Base-by-base conservation (phyloP, 1,140 invertebrate genomes). In the Pissodes strobi region DNA sequence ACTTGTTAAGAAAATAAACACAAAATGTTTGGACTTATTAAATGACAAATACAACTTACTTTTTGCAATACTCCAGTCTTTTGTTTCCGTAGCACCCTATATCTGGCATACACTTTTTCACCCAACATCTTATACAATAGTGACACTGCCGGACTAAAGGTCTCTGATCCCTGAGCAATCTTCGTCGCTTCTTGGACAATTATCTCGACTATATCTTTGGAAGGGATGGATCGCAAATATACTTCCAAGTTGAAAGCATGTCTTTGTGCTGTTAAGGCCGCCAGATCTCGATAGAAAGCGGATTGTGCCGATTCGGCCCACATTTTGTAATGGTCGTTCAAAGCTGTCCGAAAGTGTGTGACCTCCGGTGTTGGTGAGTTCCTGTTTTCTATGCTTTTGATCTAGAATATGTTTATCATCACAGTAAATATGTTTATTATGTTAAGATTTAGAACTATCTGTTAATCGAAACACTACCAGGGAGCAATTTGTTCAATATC, bases 151-250 rank as follows among this genome's bases (percentile, higher is more conserved):
- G 87, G 88, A 77, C 91, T 94, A 76, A 88, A 95, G 0, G 85
- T 86, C 72, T 93, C 90, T 0, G 91, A 93, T 1, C 87, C 88
- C 69, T 88, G 82, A 0, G 87, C 86, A 12, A 94, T 60, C 46
- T 70, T 69, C 51, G 67, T 75, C 2, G 69, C 74, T 63, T 78
- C 77, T 9, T 75, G 72, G 1, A 77, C 45, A 6, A 78, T 71
- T 15, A 78, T 74, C 15, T 60, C 64, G 1, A 78, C 66, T 37
- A 70, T 73, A 65, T 78, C 77, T 46, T 70, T 72, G 0, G 52
- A 21, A 9, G 77, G 77, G 23, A 78, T 69, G 22, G 56, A 67
- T 13, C 73, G 71, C 9, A 97, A 79, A 76, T 90, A 97, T 0
- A 92, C 88, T 79, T 91, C 86, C 27, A 94, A 69, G 57, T 85